A percentile compares a stretch with the other conserved stretches of the same genome.
phyloP scores from a whole-genome alignment of 1,140 invertebrate genomes.

The Araneus ventricosus region DNA sequence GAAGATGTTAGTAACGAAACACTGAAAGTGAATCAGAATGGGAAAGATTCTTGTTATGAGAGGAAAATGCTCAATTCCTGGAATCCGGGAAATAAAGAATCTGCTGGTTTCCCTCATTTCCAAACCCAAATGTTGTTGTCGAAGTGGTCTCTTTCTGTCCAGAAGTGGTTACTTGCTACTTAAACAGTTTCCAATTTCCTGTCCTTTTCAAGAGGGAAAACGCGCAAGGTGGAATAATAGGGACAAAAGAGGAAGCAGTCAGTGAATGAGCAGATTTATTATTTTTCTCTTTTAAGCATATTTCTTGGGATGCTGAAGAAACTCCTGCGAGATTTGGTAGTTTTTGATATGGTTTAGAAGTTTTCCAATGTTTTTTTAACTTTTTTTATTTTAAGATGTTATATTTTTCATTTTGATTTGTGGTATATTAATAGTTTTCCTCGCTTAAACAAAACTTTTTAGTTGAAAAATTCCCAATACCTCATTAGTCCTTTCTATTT shows the following conservation, averaged over 20 bases:
- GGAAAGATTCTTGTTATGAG: background rate
- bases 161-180: background rate
- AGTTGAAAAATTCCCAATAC: too few species aligned
- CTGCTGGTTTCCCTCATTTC: background rate
- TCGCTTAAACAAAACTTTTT: too few species aligned
- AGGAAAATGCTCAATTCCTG: too few species aligned
- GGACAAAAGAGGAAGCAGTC: too few species aligned
- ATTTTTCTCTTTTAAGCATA: background rate
- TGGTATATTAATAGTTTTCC: too few species aligned
- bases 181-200: conserved; percentile 33
- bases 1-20: background rate
- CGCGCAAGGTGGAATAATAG: background rate
- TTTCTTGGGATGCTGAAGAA: background rate
- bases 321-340: background rate
- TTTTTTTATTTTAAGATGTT: too few species aligned
- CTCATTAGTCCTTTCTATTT: too few species aligned
- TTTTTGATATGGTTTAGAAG: too few species aligned
- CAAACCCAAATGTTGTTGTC: background rate
- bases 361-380: too few species aligned
- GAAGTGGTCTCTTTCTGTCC: background rate
- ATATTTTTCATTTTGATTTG: too few species aligned
- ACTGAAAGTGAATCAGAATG: conserved; percentile 47
- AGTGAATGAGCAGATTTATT: background rate
- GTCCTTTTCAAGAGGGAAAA: background rate
- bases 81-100: background rate